Evolutionary conservation across 2,888 invertebrate species (phyloP).

Genomic region (Habroteleia sp.): DNA sequence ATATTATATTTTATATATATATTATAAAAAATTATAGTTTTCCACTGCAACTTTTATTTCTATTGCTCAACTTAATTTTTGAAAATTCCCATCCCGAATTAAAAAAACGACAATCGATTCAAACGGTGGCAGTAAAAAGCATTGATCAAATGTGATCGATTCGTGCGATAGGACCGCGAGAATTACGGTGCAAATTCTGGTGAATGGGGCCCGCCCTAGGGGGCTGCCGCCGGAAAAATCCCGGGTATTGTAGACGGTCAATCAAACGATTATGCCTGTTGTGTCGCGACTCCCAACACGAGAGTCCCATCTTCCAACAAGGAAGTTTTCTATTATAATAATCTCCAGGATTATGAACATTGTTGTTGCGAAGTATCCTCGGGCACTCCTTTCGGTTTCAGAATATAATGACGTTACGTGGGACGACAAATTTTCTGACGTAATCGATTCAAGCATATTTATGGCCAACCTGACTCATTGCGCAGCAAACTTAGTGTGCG

Average conservation of each 20-base stretch:
- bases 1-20: no score
- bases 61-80: no score
- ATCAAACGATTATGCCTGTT: constrained; percentile 55
- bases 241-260: constrained; percentile 43
- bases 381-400: constrained; percentile 48
- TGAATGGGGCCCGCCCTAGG: constrained; percentile 49
- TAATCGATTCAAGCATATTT: constrained; percentile 23
- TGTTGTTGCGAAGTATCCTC: constrained; percentile 26
- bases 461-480: no score
- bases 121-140: constrained; percentile 2
- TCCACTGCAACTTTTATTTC: no score
- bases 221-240: constrained; percentile 19
- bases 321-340: constrained; percentile 56
- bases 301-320: constrained; percentile 50
- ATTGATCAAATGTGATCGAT: constrained; percentile 40
- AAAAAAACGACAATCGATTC: no score
- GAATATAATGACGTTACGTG: constrained; percentile 50
- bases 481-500: no score
- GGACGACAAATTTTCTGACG: constrained; percentile 51
- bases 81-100: no score
- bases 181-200: constrained; percentile 60
- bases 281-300: constrained; percentile 45
- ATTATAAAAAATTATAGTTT: no score
- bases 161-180: constrained; percentile 30
- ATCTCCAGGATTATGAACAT: constrained; percentile 51